phyloP scores from a whole-genome alignment of 1,140 invertebrate species.

The Brachionus plicatilis region DNA sequence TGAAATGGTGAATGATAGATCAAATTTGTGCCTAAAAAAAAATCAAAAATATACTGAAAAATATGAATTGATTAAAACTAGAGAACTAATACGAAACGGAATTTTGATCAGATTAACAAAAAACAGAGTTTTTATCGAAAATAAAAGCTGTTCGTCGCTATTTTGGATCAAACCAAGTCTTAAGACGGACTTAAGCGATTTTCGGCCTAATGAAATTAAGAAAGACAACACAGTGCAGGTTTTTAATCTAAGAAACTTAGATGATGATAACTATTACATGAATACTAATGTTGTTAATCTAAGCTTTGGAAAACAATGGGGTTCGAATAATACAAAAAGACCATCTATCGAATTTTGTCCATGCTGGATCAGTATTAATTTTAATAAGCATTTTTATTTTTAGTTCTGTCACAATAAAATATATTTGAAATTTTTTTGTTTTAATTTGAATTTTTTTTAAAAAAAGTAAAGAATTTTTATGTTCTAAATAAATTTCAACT shows the following conservation, averaged over 20 bases:
- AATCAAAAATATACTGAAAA: background rate
- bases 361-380: background rate
- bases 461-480: no score
- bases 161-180: background rate
- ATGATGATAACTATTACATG: background rate
- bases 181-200: background rate
- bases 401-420: background rate
- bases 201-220: background rate
- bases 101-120: background rate
- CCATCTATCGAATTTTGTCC: constrained; percentile 17
- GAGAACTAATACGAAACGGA: background rate
- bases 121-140: background rate
- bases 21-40: background rate
- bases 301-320: constrained; percentile 1
- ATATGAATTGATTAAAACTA: background rate
- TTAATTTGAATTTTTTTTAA: background rate
- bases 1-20: background rate
- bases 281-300: background rate
- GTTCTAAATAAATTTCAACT: no score
- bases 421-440: background rate
- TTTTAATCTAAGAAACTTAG: background rate
- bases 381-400: constrained; percentile 4
- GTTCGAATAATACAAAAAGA: background rate
- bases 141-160: background rate
- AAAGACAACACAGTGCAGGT: background rate